phyloP scores from a whole-genome alignment of 2,888 invertebrate genomes.

The Pinctada fucata region DNA sequence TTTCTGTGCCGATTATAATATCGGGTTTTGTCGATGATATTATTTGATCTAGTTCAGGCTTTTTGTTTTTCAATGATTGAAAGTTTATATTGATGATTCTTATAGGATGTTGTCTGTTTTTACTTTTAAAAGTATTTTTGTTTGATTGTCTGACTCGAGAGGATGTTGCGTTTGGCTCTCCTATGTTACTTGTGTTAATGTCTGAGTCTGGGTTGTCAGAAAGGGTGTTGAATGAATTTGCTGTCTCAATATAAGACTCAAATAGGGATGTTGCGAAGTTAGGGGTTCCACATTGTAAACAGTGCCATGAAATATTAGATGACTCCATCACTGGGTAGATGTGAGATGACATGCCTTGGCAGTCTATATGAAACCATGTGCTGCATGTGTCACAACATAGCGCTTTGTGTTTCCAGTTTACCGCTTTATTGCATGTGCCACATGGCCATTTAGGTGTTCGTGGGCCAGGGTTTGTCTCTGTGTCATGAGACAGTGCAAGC shows the following conservation, averaged over 20 bases:
- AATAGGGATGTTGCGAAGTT: conserved; percentile 24
- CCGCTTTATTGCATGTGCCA: too few relatives aligned
- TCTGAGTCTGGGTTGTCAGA: not conserved
- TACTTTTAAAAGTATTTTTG: not conserved
- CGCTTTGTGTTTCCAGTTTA: conserved; percentile 5
- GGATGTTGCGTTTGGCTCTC: not conserved
- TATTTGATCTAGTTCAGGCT: conserved; percentile 3
- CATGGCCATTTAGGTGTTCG: too few relatives aligned
- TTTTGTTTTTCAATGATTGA: conserved; percentile 13
- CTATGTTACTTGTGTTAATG: not conserved
- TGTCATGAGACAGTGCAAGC: too few relatives aligned
- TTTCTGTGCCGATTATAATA: conserved; percentile 11
- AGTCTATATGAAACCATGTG: conserved; percentile 32
- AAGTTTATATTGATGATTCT: conserved; percentile 12
- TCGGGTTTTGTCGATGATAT: conserved; percentile 16
- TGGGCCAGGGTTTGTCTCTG: too few relatives aligned
- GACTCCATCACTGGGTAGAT: conserved; percentile 10
- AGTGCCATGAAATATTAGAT: conserved; percentile 25
- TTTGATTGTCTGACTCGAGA: not conserved
- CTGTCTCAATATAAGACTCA: conserved; percentile 8
- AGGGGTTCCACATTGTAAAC: conserved; percentile 23
- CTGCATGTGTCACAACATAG: conserved; percentile 18
- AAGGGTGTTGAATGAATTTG: not conserved
- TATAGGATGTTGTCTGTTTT: not conserved
- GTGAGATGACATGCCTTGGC: conserved; percentile 22